Base-by-base conservation (phyloP, 1,140 invertebrate genomes). In the Mamestra configurata region DNA sequence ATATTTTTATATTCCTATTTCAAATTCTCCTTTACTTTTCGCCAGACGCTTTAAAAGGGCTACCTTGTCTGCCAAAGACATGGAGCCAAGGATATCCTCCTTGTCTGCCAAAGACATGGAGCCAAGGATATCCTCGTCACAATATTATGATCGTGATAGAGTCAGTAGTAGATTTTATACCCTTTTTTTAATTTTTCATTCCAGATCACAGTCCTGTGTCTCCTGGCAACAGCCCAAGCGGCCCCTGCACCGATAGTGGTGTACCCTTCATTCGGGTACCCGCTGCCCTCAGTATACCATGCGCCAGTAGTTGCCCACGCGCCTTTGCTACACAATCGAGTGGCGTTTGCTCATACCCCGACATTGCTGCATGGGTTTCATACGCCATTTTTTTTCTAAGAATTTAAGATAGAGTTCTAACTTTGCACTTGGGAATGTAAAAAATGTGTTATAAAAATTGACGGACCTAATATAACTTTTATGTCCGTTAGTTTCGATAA, bases 301-400 rank as follows among this genome's bases (percentile, higher is more conserved):
- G 68, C 85, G 20, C 73, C 73, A n/a, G 49, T 76, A 24, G 22
- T 75, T 8, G 55, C 73, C 0, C 73, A 76, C n/a, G 57, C 37
- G 4, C 55, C 73, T 22, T n/a, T 76, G 8, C 11, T 76, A 10
- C 40, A 46, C 18, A 40, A 70, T 22, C 57, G 40, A 11, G 73
- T 76, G 22, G 22, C 57, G 2, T 31, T 76, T 43, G 1, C 87
- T 85, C 7, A 75, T 90, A n/a, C 59, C 2, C 70, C 27, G 11
- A 15, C 78, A 0, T n/a, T 73, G 20, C 46, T 66, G 0, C 78
- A 53, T 18, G 70, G 49, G 1, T 49, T 64, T 3, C 73, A 76
- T 64, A 35, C 55, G 7, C 57, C 73, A 20, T 31, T 27, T 13
- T 49, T 76, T 6, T 76, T 64, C 59, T 57, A 59, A 18, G 15